These are phyloP conservation scores for Drosophila nannoptera DNA, from an alignment of 1,140 invertebrate species.

Conservation along the genomic window DNA sequence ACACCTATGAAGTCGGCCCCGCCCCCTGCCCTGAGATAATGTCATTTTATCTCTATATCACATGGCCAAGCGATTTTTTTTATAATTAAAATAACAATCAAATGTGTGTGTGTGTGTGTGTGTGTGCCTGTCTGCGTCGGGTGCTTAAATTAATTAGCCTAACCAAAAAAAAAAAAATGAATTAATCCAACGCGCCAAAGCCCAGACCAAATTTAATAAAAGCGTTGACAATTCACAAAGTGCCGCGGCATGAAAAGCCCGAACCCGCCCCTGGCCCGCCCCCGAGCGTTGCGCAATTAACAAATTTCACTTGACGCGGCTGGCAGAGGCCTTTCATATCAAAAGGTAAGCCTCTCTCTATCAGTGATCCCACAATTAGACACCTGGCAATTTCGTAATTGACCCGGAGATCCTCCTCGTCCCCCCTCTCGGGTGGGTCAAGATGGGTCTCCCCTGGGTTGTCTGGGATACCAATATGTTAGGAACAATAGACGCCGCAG, in stretches of 20 bases:
- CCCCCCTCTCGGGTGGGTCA: no score
- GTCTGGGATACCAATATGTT: no score
- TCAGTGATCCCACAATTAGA: background rate
- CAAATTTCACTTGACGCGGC: constrained; percentile 45
- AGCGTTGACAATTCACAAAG: constrained; percentile 57
- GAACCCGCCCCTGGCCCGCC: background rate
- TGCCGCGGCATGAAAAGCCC: constrained; percentile 8
- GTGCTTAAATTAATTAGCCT: constrained; percentile 70
- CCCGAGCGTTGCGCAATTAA: constrained; percentile 30
- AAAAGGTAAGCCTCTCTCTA: constrained; percentile 22
- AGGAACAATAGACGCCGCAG: no score
- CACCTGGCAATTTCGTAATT: constrained; percentile 20
- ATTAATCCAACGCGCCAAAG: constrained; percentile 6
- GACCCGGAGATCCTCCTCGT: constrained; percentile 1
- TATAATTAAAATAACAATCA: constrained; percentile 67
- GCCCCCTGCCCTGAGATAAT: constrained; percentile 39
- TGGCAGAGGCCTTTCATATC: constrained; percentile 4
- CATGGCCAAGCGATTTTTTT: constrained; percentile 65
- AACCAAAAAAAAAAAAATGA: constrained; percentile 45
- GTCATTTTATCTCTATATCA: constrained; percentile 54
- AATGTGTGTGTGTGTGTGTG: constrained; percentile 17
- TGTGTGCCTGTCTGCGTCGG: constrained; percentile 11
- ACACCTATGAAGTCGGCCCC: constrained; percentile 2
- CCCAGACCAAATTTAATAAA: constrained; percentile 70
- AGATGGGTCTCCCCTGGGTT: no score